Base-by-base conservation (phyloP, 2,113 vertebrate species). In the Cyanistes caeruleus region DNA sequence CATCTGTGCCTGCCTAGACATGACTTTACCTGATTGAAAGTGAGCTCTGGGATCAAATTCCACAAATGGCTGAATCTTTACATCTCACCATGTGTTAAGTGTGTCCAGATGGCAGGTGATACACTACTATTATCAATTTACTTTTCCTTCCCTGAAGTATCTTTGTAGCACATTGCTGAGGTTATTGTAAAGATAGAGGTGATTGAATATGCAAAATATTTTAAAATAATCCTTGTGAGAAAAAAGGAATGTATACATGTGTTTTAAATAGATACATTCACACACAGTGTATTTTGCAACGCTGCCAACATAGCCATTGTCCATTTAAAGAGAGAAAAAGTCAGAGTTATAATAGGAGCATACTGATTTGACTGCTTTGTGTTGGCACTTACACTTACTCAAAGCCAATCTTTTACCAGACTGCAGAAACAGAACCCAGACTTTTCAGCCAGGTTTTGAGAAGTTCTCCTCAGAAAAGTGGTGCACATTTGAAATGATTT, bases 51-150 rank as follows among this genome's bases (percentile, higher is more conserved):
- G 86, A 96, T 96, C 80, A 95, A 84, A 95, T 88, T 90, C 88
- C 83, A 89, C 79, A 95, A 96, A 95, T 84, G 89, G 51, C n/a
- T 89, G 73, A 93, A 92, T 86, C 94, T 93, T 92, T 95, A 77
- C 76, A 81, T 95, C 91, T 92, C 95, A 70, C 83, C 86, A 92
- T 84, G 89, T 92, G 91, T 92, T 95, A 96, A 97, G 83, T 77
- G 76, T 93, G 86, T 95, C 95, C 96, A 97, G 96, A 93, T 95
- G 94, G 91, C 76, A 90, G 93, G 93, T 93, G 89, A 95, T 78
- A 90, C 68, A 89, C 72, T 43, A 51, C 48, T 39, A 74, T 93
- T 95, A 95, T 78, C 65, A 95, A 93, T 59, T 76, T 65, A 89
- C 83, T 77, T 92, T 87, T 80, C 51, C 39, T 90, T 95, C 89